Base-by-base conservation (phyloP, 1,140 invertebrate species). In the Metaphire vulgaris region DNA sequence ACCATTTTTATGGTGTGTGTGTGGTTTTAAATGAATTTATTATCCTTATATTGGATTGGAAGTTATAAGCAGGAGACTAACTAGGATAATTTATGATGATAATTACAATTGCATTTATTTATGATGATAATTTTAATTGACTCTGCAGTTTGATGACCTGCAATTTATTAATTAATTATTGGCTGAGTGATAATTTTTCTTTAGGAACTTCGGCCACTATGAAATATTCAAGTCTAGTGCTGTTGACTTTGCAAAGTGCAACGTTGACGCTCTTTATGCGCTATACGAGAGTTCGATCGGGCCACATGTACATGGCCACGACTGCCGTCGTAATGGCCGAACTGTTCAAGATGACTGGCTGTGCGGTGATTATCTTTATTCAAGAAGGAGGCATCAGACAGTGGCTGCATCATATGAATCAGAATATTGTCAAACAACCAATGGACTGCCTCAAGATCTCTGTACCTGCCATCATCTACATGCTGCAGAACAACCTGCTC, bases 321-420 rank as follows among this genome's bases (percentile, higher is more conserved):
- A 95, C 95, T 90, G 97, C 97, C 81, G 97, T 99, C 2, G 88
- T 99, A n/a, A 93, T 97, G 91, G 89, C 96, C 15, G 98, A 99
- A 88, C 80, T 96, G n/a, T 89, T 96, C 0, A 99, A 99, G 88
- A 87, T 97, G n/a, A 78, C 93, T 0, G 92, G 93, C 33, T 97
- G 95, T 83, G 82, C 99, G 41, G 76, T 84, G 15, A 85, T 89
- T 89, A 81, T 89, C 92, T 79, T 93, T 92, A 2, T 93, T 89
- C 91, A 96, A 84, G 91, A 94, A 84, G 72, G 72, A 21, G 29
- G 26, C 0, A 30, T 28, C 15, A 56, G 28, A 41, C 28, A 64
- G 26, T 74, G 33, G 56, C 28, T 74, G 33, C 29, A 64, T 12
- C 33, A 74, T 26, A 28, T 74, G 6, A 33, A 74, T 32, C 26